A percentile compares a stretch with the other conserved stretches of the same genome.
These are phyloP conservation scores for Drosophila parvula DNA, from an alignment of 1,140 invertebrate genomes.

Conservation along the genomic window DNA sequence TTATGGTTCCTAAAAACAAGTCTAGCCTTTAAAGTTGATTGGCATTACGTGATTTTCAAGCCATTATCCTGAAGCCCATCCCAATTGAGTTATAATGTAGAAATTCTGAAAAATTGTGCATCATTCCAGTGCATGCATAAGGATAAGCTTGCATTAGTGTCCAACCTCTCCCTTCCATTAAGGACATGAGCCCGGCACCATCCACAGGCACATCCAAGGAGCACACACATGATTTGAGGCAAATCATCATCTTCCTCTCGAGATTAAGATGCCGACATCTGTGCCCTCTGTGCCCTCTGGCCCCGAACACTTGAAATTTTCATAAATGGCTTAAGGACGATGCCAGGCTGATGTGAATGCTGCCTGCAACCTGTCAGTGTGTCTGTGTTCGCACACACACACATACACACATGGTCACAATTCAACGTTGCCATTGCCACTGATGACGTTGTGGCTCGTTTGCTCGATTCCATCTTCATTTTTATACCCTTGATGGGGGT, in stretches of 20 bases:
- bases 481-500: slow-evolving; percentile 23
- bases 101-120: slow-evolving; percentile 38
- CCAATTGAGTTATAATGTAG: slow-evolving; percentile 38
- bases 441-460: slow-evolving; percentile 47
- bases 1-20: not conserved
- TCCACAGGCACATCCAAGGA: slow-evolving; percentile 11
- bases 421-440: slow-evolving; percentile 52
- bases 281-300: slow-evolving; percentile 4
- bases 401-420: slow-evolving; percentile 3
- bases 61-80: not conserved
- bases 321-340: slow-evolving; percentile 59
- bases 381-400: not conserved
- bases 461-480: slow-evolving; percentile 9
- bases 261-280: slow-evolving; percentile 28
- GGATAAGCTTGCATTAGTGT: slow-evolving; percentile 17
- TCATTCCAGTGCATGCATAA: slow-evolving; percentile 24
- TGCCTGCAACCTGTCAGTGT: slow-evolving; percentile 33
- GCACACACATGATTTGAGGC: slow-evolving; percentile 54
- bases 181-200: slow-evolving; percentile 8
- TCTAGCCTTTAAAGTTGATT: not conserved
- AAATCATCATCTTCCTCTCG: slow-evolving; percentile 48
- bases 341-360: slow-evolving; percentile 20
- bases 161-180: slow-evolving; percentile 1
- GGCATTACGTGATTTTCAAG: slow-evolving; percentile 5
- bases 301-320: slow-evolving; percentile 51